Conservation (phyloP, 2,888 invertebrate species). For the Tipula lateralis region DNA sequence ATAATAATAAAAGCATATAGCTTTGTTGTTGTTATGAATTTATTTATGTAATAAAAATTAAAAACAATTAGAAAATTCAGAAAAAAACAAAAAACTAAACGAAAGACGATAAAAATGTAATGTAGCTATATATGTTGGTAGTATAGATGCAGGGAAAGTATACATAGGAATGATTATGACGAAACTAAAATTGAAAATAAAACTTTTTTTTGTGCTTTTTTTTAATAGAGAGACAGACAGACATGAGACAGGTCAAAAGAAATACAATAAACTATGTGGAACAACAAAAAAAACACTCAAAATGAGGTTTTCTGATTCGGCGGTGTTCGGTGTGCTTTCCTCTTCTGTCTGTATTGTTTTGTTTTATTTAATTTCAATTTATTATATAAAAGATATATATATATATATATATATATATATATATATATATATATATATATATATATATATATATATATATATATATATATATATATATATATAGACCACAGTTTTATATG, state of each 20-base stretch:
- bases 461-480: neutral
- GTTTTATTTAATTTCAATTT: neutral
- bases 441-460: neutral
- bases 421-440: no score
- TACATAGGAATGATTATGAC: neutral
- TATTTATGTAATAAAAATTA: slow-evolving; percentile 1
- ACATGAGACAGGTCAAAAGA: slow-evolving; percentile 9
- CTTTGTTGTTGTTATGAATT: neutral
- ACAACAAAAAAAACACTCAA: neutral
- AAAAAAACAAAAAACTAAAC: neutral
- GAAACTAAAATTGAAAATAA: neutral
- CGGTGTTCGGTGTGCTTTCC: neutral
- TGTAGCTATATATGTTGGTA: neutral
- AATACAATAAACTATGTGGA: neutral
- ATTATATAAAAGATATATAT: neutral
- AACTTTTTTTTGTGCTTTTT: no score
- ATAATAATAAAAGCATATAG: neutral
- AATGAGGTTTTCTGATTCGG: neutral
- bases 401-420: neutral
- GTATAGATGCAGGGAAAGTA: neutral
- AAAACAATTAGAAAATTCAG: neutral
- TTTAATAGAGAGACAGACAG: neutral
- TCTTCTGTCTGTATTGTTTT: neutral
- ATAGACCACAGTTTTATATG: neutral
- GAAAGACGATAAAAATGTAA: neutral